Evolutionary conservation across 2,888 invertebrate species (phyloP).

Genomic region (Chymomyza amoena): DNA sequence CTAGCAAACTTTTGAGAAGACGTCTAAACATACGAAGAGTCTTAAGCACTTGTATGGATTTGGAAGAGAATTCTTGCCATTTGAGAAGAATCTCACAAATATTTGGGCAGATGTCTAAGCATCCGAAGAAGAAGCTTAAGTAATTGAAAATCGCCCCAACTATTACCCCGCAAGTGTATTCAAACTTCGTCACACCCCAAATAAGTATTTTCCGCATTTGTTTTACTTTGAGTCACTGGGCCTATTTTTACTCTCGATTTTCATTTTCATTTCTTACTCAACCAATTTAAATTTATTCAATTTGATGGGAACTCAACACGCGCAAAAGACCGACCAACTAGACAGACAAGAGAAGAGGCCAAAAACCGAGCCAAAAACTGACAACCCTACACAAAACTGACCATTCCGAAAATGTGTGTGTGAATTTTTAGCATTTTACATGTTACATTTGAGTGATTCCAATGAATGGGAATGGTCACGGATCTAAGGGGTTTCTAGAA

Average conservation of each 20-base stretch:
- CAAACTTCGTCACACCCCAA: background rate
- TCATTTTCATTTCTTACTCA: conserved; percentile 49
- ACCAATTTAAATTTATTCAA: conserved; percentile 47
- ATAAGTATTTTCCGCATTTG: background rate
- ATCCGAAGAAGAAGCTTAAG: too few species aligned
- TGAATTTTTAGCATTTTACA: conserved; percentile 31
- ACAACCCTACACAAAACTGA: background rate
- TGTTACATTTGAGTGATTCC: conserved; percentile 58
- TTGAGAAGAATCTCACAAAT: too few species aligned
- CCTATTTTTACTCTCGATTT: conserved; percentile 68
- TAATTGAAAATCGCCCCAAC: background rate
- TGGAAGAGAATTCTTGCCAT: too few species aligned
- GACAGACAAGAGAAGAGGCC: background rate
- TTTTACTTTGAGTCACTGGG: conserved; percentile 56
- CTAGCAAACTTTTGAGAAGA: too few species aligned
- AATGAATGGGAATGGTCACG: conserved; percentile 58
- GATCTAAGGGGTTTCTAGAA: conserved; percentile 11
- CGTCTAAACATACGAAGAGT: too few species aligned
- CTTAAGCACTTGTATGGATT: too few species aligned
- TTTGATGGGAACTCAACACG: conserved; percentile 37
- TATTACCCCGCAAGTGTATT: background rate
- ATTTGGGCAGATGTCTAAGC: too few species aligned
- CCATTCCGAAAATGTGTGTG: conserved; percentile 19
- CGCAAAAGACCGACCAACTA: conserved; percentile 4
- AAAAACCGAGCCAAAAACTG: background rate